Evolutionary conservation across 2,888 invertebrate genomes (phyloP), one percentile per base, ranked within the genome.

Genomic region (Pyrrhia umbra): DNA sequence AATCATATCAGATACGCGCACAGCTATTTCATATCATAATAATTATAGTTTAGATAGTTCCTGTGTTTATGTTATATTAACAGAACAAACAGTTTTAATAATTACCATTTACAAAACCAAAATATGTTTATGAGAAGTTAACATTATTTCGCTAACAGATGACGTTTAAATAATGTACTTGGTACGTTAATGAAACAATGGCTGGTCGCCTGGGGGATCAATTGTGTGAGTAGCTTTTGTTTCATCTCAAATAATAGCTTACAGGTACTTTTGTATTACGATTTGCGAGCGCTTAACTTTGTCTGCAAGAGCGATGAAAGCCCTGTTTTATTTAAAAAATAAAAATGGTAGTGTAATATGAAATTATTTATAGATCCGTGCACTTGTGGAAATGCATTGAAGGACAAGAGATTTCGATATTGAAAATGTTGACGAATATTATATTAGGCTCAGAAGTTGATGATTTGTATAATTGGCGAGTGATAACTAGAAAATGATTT

Each of bases 211-310:
- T 54, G 59, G 46, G 56, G 78, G 80, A 25, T 62, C 68, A 66
- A 75, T 79, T 80, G 78, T 80, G 37, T 65, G 46, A 45, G 46
- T 46, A 67, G 64, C 78, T 80, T 80, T 77, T 79, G 80, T 72
- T 71, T 57, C 27, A 51, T 49, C 25, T 39, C 20, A 77, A 79
- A 77, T 74, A 74, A 74, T 68, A 61, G 49, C 54, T 58, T 67
- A 42, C 68, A 60, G 54, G 50, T 60, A 72, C 47, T 51, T 67
- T 62, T 49, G 18, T 43, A 45, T 47, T 64, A 27, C 18, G 13
- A 21, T 46, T 67, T 39, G 27, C 34, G 5, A 51, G 37, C 10
- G 23, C 27, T 49, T 25, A 40, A 21, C 20, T 25, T 59, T 37
- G 43, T 52, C 42, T 47, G 30, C 49, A 18, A n/a, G 49, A 42